Base-by-base conservation (phyloP, 2,113 vertebrate species). In the Halcyon malimbica region DNA sequence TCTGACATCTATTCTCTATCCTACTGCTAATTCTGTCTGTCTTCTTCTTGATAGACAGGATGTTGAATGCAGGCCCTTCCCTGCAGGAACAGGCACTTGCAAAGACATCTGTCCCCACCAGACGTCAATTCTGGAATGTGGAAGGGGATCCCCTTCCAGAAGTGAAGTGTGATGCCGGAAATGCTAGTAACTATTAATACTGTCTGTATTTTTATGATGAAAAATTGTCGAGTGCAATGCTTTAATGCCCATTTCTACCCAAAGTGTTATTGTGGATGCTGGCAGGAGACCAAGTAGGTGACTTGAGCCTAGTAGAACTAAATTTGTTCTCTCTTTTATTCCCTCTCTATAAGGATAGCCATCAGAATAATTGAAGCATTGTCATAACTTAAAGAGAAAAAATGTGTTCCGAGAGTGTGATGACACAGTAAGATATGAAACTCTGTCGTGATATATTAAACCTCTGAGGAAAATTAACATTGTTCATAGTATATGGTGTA, bases 71-170 rank as follows among this genome's bases (percentile, higher is more conserved):
- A 9, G 71, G 88, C 74, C 87, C 46, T 97, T 94, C 53, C 73
- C 74, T 91, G 62, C 83, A 94, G 94, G 91, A 96, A 48, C 79
- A 94, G 75, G 84, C 90, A 82, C 93, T 97, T 91, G 57, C 23
- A 80, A 77, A 81, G 73, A 73, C 2, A 39, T 88, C 85, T 95
- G 86, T 93, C 93, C 91, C 93, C 41, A 96, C 42, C 50, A 90
- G 87, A 93, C 92, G 44, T 95, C 78, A 86, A 2, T 90, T 95
- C 92, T 96, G 95, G 93, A 97, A 96, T 94, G 94, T 94, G 80
- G 88, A 68, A 83, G 96, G 97, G 94, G 81, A 97, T 97, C 90
- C 96, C 96, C 95, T 97, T 97, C 96, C 96, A 96, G 95, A 96
- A 97, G 83, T 96, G 71, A 93, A 97, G 51, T 83, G 84, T 75